Conservation (phyloP, 2,888 invertebrate species). For the Nomada lathburiana region DNA sequence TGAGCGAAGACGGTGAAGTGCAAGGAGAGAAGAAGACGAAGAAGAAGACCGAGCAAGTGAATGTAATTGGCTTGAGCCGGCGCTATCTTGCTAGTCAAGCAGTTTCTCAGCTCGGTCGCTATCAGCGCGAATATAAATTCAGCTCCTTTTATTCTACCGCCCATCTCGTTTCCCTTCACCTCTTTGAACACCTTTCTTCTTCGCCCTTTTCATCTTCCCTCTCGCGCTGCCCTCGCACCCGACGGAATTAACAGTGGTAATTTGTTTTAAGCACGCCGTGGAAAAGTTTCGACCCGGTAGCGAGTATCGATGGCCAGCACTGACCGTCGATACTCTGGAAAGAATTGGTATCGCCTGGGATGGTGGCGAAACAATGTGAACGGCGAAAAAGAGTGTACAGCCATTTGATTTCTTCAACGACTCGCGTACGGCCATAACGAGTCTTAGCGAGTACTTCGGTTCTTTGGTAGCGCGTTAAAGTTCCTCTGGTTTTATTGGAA, state of each 20-base stretch:
- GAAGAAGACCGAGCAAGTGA: conserved; percentile 79
- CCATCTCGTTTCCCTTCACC: conserved; percentile 50
- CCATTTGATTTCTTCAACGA: conserved; percentile 58
- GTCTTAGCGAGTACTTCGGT: conserved; percentile 27
- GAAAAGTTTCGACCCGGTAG: conserved; percentile 66
- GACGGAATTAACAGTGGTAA: conserved; percentile 78
- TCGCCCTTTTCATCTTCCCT: conserved; percentile 34
- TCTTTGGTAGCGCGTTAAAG: conserved; percentile 45
- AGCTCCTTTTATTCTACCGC: conserved; percentile 76
- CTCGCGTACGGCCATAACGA: conserved; percentile 37
- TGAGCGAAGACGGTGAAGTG: conserved; percentile 34
- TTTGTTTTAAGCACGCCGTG: conserved; percentile 76
- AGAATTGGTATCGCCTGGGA: background rate
- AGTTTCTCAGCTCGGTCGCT: conserved; percentile 81
- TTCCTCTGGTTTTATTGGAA: conserved; percentile 27
- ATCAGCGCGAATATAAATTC: conserved; percentile 83
- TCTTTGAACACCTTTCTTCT: conserved; percentile 17
- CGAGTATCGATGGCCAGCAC: conserved; percentile 66
- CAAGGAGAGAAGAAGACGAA: conserved; percentile 28
- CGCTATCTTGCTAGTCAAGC: conserved; percentile 82
- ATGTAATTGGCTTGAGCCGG: conserved; percentile 82
- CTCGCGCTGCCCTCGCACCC: conserved; percentile 25
- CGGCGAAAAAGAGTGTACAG: background rate
- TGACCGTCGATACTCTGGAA: conserved; percentile 66
- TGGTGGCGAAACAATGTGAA: background rate